Base-by-base conservation (phyloP, 2,888 invertebrate species). In the Camptogramma bilineatum region DNA sequence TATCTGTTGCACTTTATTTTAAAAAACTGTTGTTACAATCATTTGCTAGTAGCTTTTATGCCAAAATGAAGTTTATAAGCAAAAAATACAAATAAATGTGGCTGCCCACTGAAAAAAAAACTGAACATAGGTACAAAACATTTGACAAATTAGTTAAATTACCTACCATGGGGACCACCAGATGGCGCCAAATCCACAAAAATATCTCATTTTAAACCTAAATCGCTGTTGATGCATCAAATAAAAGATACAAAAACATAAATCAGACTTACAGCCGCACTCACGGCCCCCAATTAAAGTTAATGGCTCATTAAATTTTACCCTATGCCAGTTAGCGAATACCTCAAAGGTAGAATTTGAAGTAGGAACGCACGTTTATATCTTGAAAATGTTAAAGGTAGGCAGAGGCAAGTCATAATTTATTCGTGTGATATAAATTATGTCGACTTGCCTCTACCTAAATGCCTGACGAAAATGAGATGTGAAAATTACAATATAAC, bases 251-350 rank as follows among this genome's bases (percentile, higher is more conserved):
- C 52, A 46, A 53, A 44, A 54, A 52, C 62, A 69, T 59, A 69
- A 66, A 66, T 66, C 52, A 60, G 57, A 65, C 60, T 65, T 61
- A 67, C 21, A 54, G 56, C 62, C 55, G 44, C 50, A 69, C 54
- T 57, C 51, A 48, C 18, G 55, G 48, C 28, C 28, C 42, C 42
- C 62, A 56, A 59, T 58, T 50, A 57, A 52, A 62, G 63, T 47
- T 31, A 55, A 55, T 34, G 44, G 44, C 44, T 44, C 44, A 44
- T 44, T 44, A 44, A 44, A 44, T 44, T 17, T 7, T 5, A 4
- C 44, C 44, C 17, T 44, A 44, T 44, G 17, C 8, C 44, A 7
- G 44, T 44, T 42, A 17, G 17, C 44, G 16, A 39, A 39, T 39
- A 39, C 13, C 34, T 39, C 34, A 13, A 39, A 39, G 13, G 34